Evolutionary conservation across 2,888 invertebrate genomes (phyloP), one percentile per base, ranked within the genome.

Genomic region (Sinotaia quadrata): DNA sequence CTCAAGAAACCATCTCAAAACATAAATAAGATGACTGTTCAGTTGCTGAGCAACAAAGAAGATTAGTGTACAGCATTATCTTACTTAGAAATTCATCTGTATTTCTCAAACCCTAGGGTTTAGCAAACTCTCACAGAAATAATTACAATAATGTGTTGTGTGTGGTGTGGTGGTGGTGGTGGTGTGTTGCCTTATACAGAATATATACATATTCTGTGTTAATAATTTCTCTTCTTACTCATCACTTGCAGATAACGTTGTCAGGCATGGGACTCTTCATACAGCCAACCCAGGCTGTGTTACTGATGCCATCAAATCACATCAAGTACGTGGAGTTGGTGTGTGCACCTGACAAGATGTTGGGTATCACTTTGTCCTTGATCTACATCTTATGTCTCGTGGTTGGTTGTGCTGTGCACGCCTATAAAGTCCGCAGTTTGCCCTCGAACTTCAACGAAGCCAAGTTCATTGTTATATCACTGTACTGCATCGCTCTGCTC

Each of bases 391-490:
- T 81, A 15, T 59, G 75, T 5, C 73, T 82, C 29, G 77, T 82
- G 31, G 41, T 75, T 21, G 72, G 76, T 21, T 81, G 82, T 72
- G 73, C 80, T 2, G 78, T 75, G 63, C 79, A 81, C 70, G 81
- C 81, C 44, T 74, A 81, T 62, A 79, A 75, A 57, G 78, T 81
- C 8, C 72, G 82, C 5, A 67, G 59, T 24, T 71, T 82, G 21
- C 82, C 82, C 10, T 77, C 82, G 68, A 81, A 81, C 70, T 82
- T 76, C 74, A 82, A 82, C 75, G 82, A 82, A 62, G 79, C 81
- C 2, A 75, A 78, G 54, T 81, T 78, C 67, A 82, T 80, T 41
- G 71, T 75, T 4, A 71, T 82, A 49, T 81, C 76, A 49, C 78
- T 82, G 7, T 82, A 81, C 73, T 80, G 81, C 8, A 81, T 81